Percentiles rank a stretch among this genome's conserved stretches.
phyloP scores from a whole-genome alignment of 2,888 invertebrate genomes.

The Argyresthia albistria region DNA sequence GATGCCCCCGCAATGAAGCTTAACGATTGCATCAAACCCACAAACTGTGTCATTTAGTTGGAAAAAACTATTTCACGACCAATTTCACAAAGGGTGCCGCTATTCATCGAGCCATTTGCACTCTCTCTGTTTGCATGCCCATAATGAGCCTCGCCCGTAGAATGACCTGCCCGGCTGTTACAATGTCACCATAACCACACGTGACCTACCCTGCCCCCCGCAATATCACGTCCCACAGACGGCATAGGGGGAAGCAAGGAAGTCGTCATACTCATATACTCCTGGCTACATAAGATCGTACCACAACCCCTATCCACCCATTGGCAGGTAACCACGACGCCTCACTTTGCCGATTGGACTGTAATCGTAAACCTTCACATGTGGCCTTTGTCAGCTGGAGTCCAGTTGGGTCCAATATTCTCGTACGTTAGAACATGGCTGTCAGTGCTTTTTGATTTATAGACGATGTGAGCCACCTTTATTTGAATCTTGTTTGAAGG shows the following conservation, averaged over 20 bases:
- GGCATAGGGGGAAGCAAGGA: slow-evolving; percentile 10
- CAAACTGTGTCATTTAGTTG: background rate
- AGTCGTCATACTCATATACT: slow-evolving; percentile 19
- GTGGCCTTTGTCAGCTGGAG: background rate
- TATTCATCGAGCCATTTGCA: slow-evolving; percentile 44
- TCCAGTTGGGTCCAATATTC: background rate
- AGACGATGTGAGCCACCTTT: background rate
- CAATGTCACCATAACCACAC: slow-evolving; percentile 23
- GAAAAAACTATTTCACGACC: slow-evolving; percentile 34
- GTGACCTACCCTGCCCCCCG: slow-evolving; percentile 21
- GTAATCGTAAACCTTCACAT: slow-evolving; percentile 30
- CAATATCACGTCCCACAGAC: slow-evolving; percentile 4
- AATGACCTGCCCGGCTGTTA: slow-evolving; percentile 25
- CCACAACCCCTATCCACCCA: slow-evolving; percentile 30
- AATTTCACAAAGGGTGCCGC: slow-evolving; percentile 44
- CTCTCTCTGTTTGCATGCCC: slow-evolving; percentile 60
- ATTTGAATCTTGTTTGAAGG: background rate
- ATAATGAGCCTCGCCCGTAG: slow-evolving; percentile 57
- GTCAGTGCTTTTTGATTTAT: background rate
- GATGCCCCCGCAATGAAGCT: no score
- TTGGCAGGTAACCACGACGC: slow-evolving; percentile 50
- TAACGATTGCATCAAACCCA: no score
- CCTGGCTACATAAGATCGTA: slow-evolving; percentile 20
- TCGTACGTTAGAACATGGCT: background rate
- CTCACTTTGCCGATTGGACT: slow-evolving; percentile 48